These are phyloP conservation scores for Luidia sarsii DNA, from an alignment of 53 echinoderm and acorn worm species.

Conservation along the genomic window DNA sequence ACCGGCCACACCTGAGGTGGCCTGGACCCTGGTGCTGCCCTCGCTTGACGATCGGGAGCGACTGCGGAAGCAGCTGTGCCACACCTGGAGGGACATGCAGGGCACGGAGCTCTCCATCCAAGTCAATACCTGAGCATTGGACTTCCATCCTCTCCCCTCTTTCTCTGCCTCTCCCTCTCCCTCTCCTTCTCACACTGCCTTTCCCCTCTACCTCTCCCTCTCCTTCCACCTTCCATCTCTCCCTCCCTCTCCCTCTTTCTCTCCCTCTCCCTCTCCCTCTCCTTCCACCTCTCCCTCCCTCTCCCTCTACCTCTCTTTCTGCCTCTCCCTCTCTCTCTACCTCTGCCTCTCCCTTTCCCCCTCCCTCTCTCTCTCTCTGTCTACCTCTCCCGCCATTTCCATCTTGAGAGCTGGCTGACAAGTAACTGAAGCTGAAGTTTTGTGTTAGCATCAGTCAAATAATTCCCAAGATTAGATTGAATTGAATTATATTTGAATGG, in stretches of 20 bases:
- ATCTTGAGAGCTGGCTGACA: too few relatives aligned
- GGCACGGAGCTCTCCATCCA: constrained; percentile 85
- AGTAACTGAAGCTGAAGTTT: too few relatives aligned
- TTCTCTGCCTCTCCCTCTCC: constrained; percentile 81
- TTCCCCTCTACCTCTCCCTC: constrained; percentile 95
- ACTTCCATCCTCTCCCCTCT: constrained; percentile 49
- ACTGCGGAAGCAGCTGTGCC: constrained; percentile 84
- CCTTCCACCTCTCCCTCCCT: constrained; percentile 81
- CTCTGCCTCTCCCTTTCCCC: constrained; percentile 90
- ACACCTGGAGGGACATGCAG: constrained; percentile 83
- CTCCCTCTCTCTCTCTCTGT: constrained; percentile 93
- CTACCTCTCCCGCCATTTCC: too few relatives aligned
- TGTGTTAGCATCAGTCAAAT: too few relatives aligned
- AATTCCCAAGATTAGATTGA: too few relatives aligned
- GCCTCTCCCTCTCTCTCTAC: constrained; percentile 97
- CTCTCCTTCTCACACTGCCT: constrained; percentile 84
- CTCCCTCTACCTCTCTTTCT: constrained; percentile 91
- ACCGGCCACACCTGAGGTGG: constrained; percentile 66
- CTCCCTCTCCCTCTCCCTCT: constrained; percentile 83
- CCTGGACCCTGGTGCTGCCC: constrained; percentile 84
- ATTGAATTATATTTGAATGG: too few relatives aligned
- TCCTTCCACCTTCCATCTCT: constrained; percentile 92
- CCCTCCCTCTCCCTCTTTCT: constrained; percentile 93
- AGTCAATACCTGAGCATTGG: constrained; percentile 57
- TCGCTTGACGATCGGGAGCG: constrained; percentile 91